Base-by-base conservation (phyloP, 1,140 invertebrate genomes). In the Argopecten irradians region DNA sequence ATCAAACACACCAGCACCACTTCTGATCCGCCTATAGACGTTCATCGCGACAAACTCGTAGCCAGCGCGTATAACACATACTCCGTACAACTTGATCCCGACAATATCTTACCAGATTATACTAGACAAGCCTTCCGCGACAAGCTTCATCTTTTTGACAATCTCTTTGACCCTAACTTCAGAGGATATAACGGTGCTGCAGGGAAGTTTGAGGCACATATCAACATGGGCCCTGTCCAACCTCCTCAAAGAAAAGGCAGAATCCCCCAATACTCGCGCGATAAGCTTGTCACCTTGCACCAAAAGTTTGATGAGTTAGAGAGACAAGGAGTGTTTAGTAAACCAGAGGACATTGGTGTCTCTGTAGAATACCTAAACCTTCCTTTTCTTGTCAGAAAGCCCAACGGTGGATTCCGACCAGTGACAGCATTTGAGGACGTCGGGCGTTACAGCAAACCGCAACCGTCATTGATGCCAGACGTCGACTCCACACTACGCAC, bases 301-400 rank as follows among this genome's bases (percentile, higher is more conserved):
- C n/a, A n/a, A n/a, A n/a, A n/a, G n/a, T n/a, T n/a, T 83, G 86
- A 91, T 46, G 88, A 89, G 16, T 34, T 91, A 32, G 90, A 91
- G 82, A 5, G 3, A n/a, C 9, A 46, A 22, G 90, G 88, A 14
- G 86, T 87, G 11, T 89, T 91, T 34, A 32, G 36, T 19, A 41
- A 85, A 19, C 90, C 89, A 28, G 90, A 90, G 82, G 85, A 89
- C 41, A 36, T 88, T 19, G 89, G 84, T 22, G 41, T 91, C 16
- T 33, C 82, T 33, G 87, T 84, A 33, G 89, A 89, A 34, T 88
- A 90, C 84, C n/a, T 91, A 14, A 90, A 89, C 84, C 87, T 87
- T 8, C 89, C 90, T 1, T 91, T 91, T 82, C 33, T 91, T 33
- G 83, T 89, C 13, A 89, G 87, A 39, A 89, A 89, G 87, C 36